phyloP scores from a whole-genome alignment of 2,113 vertebrate species.

The Redunca redunca region DNA sequence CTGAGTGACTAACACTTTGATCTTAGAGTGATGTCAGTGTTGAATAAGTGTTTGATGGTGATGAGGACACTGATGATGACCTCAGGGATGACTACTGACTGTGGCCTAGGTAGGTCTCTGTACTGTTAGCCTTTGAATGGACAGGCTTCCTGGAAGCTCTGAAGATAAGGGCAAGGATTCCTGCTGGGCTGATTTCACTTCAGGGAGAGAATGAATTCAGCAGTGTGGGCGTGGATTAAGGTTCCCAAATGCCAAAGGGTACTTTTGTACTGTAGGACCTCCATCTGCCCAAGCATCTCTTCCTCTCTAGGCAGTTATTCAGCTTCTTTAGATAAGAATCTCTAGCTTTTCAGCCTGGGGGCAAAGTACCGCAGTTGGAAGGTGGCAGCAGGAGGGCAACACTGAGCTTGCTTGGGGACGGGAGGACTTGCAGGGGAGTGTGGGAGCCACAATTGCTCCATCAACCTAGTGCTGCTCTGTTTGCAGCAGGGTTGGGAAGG shows the following conservation, averaged over 20 bases:
- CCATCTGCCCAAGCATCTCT: neutral
- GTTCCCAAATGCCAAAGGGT: neutral
- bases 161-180: neutral
- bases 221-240: neutral
- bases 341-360: neutral
- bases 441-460: neutral
- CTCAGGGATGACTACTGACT: neutral
- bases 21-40: neutral
- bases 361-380: neutral
- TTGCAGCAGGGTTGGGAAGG: neutral
- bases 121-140: neutral
- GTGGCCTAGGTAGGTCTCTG: neutral
- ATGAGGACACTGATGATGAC: too few relatives aligned
- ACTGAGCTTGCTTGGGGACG: neutral
- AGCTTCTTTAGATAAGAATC: neutral
- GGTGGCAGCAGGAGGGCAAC: neutral
- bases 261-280: neutral
- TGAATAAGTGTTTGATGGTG: neutral
- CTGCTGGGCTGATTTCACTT: neutral
- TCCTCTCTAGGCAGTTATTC: neutral
- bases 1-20: neutral
- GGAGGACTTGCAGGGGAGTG: neutral
- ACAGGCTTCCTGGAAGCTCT: neutral
- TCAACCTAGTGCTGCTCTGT: neutral
- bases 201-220: neutral